phyloP scores from a whole-genome alignment of 1,140 invertebrate genomes.

The Nebria ingens region DNA sequence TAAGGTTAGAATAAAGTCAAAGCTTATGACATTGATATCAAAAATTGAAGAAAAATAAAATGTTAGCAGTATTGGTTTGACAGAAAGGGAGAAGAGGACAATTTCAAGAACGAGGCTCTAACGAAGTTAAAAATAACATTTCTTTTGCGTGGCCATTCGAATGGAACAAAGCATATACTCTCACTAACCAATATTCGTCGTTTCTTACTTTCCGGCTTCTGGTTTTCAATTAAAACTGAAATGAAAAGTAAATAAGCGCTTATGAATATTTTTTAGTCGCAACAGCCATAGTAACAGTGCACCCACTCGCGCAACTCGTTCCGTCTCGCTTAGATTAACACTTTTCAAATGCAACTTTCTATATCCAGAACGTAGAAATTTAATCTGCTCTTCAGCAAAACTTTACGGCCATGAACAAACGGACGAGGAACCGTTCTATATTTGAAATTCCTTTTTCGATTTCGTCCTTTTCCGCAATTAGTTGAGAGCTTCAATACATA shows the following conservation, averaged over 20 bases:
- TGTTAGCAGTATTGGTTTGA: neutral
- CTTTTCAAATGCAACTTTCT: neutral
- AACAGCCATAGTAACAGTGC: neutral
- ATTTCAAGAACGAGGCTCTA: too few relatives aligned
- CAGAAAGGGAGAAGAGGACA: too few relatives aligned
- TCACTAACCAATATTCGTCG: too few relatives aligned
- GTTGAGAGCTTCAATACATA: too few relatives aligned
- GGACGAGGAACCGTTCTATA: neutral
- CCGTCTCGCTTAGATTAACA: neutral
- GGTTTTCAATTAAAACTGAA: conserved; percentile 4
- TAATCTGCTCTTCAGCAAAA: neutral
- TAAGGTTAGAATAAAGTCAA: too few relatives aligned
- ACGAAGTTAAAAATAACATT: neutral
- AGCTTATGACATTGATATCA: neutral
- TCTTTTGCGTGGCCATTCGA: neutral
- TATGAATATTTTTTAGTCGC: neutral
- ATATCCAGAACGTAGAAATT: neutral
- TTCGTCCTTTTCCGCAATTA: neutral
- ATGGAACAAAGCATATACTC: too few relatives aligned
- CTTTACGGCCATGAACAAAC: neutral
- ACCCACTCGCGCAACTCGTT: neutral
- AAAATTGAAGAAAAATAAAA: neutral
- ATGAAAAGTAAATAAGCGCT: neutral
- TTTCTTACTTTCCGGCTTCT: conserved; percentile 1
- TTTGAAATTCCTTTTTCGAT: neutral